phyloP scores from a whole-genome alignment of 2,113 vertebrate genomes.

The Stigmatopora nigra region DNA sequence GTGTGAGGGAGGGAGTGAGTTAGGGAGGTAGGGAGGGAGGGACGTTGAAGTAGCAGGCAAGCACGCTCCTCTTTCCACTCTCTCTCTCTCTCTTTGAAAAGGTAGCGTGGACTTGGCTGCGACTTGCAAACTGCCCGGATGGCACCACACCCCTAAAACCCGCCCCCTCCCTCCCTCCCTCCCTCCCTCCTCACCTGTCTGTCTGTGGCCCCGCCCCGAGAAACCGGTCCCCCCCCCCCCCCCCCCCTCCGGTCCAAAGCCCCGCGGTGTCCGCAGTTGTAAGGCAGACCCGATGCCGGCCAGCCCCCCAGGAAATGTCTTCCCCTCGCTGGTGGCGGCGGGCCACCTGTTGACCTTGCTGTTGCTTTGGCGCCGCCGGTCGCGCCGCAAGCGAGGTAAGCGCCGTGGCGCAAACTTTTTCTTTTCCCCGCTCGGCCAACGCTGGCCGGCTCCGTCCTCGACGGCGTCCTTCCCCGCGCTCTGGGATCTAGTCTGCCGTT shows the following conservation, averaged over 20 bases:
- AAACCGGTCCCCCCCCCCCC: background rate
- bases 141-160: constrained; percentile 56
- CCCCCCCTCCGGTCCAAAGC: constrained; percentile 17
- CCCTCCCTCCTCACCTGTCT: constrained; percentile 14
- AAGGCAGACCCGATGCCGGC: constrained; percentile 64
- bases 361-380: constrained; percentile 77
- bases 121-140: constrained; percentile 49
- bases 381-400: constrained; percentile 72
- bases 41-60: constrained; percentile 45
- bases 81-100: constrained; percentile 19
- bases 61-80: constrained; percentile 19
- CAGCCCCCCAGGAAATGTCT: constrained; percentile 71
- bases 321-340: constrained; percentile 82
- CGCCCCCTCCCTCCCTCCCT: background rate
- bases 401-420: background rate
- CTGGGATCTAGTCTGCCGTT: constrained; percentile 20
- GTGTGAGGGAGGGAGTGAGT: constrained; percentile 20
- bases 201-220: constrained; percentile 11
- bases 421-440: background rate
- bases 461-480: constrained; percentile 1
- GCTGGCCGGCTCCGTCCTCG: background rate
- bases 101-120: constrained; percentile 49
- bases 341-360: constrained; percentile 78
- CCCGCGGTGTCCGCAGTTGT: constrained; percentile 47
- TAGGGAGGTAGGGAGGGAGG: constrained; percentile 24